Conservation (phyloP, 2,888 invertebrate genomes). For the Coremacera marginata region DNA sequence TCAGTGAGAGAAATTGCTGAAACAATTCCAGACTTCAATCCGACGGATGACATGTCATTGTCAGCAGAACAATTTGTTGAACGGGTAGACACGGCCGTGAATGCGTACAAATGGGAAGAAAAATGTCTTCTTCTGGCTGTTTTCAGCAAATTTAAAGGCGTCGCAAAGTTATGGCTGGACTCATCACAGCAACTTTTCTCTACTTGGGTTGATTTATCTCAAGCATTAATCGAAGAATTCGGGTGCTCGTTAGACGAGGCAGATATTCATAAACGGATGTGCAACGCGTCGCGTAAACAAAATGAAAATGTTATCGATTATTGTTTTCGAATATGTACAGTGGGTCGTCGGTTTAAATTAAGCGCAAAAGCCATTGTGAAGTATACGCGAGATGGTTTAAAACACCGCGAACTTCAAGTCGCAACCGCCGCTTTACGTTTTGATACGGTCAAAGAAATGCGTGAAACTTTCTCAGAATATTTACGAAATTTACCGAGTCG, state of each 20-base stretch:
- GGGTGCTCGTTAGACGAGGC: too few species aligned
- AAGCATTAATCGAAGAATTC: too few species aligned
- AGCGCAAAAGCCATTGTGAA: slow-evolving; percentile 40
- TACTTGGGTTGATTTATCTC: too few species aligned
- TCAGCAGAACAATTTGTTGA: slow-evolving; percentile 39
- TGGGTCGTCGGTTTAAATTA: slow-evolving; percentile 32
- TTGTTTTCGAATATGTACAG: slow-evolving; percentile 40
- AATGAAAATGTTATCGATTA: slow-evolving; percentile 35
- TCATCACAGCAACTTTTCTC: too few species aligned
- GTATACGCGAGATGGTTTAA: slow-evolving; percentile 38
- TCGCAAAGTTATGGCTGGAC: too few species aligned
- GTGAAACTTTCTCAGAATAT: slow-evolving; percentile 34
- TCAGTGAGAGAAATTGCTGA: slow-evolving; percentile 39
- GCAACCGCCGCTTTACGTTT: slow-evolving; percentile 32
- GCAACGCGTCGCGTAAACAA: background rate
- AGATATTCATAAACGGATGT: slow-evolving; percentile 37
- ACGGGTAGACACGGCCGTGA: slow-evolving; percentile 15
- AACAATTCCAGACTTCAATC: slow-evolving; percentile 35
- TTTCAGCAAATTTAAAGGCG: too few species aligned
- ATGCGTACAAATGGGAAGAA: slow-evolving; percentile 38
- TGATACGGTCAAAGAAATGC: slow-evolving; percentile 38
- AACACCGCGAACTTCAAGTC: slow-evolving; percentile 33
- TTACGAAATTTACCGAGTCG: slow-evolving; percentile 29
- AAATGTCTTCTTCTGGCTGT: slow-evolving; percentile 34
- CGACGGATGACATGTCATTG: slow-evolving; percentile 18